phyloP scores from a whole-genome alignment of 2,797 vertebrate species.

The Ibycter americanus region DNA sequence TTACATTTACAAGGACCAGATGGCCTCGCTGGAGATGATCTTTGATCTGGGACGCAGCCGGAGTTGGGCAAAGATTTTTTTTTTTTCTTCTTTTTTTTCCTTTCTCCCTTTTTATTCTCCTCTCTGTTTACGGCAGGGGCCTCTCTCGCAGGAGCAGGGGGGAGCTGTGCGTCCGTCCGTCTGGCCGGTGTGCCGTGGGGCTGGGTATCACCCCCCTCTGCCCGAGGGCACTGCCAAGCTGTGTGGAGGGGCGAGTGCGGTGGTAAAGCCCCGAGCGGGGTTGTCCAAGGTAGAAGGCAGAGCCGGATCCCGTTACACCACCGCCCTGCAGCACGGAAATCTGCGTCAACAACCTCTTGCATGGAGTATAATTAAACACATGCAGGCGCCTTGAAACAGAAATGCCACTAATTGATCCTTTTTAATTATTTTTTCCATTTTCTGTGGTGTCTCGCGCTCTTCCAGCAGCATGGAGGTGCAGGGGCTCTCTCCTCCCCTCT shows the following conservation, averaged over 20 bases:
- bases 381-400: neutral
- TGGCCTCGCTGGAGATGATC: constrained; percentile 64
- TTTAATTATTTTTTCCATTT: neutral
- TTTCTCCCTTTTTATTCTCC: constrained; percentile 6
- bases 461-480: neutral
- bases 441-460: neutral
- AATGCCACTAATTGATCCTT: constrained; percentile 7
- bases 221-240: neutral
- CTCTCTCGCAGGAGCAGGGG: neutral
- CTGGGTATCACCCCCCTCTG: neutral
- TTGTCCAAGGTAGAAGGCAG: neutral
- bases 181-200: rapidly evolving
- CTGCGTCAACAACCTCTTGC: neutral
- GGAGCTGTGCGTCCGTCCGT: neutral
- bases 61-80: constrained; percentile 7
- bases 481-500: neutral
- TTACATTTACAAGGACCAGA: constrained; percentile 72
- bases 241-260: neutral
- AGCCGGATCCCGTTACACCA: neutral
- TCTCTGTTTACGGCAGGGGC: neutral
- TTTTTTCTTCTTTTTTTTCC: neutral
- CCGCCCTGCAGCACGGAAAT: neutral
- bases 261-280: neutral
- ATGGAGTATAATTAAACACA: constrained; percentile 5
- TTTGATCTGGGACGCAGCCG: constrained; percentile 63